Percentiles rank a stretch among this genome's conserved stretches.
Conservation (phyloP, 1,140 invertebrate genomes). For the Chrysomallon squamiferum region DNA sequence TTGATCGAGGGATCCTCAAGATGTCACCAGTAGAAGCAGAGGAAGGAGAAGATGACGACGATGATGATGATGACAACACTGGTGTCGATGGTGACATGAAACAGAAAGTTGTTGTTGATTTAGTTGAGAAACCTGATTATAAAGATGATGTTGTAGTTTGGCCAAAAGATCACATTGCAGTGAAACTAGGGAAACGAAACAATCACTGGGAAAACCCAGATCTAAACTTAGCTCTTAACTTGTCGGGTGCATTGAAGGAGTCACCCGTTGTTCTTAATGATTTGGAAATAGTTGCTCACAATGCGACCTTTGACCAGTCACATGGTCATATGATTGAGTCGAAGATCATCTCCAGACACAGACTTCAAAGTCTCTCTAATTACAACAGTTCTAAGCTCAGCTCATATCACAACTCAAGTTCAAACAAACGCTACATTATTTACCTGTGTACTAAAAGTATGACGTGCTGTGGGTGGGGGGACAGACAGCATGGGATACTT, state of each 20-base stretch:
- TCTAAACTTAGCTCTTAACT: no score
- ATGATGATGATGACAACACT: no score
- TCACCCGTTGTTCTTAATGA: background rate
- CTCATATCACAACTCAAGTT: background rate
- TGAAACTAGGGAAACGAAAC: no score
- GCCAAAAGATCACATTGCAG: no score
- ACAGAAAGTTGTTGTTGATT: no score
- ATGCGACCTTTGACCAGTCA: background rate
- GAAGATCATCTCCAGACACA: slow-evolving; percentile 5
- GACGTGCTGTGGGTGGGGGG: slow-evolving; percentile 38
- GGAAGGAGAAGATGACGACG: background rate
- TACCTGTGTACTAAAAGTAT: slow-evolving; percentile 27
- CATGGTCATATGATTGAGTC: background rate
- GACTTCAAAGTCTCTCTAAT: background rate
- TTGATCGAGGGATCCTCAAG: background rate
- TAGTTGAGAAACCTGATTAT: no score
- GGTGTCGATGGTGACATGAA: no score
- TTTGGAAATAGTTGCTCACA: slow-evolving; percentile 6
- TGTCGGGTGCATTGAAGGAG: background rate
- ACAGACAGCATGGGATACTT: slow-evolving; percentile 35
- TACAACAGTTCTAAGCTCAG: slow-evolving; percentile 2
- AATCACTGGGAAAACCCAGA: no score
- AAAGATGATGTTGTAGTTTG: no score
- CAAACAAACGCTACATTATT: slow-evolving; percentile 21
- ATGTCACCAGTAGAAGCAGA: background rate